phyloP scores from a whole-genome alignment of 2,113 vertebrate genomes.

The Melanerpes aurifrons region DNA sequence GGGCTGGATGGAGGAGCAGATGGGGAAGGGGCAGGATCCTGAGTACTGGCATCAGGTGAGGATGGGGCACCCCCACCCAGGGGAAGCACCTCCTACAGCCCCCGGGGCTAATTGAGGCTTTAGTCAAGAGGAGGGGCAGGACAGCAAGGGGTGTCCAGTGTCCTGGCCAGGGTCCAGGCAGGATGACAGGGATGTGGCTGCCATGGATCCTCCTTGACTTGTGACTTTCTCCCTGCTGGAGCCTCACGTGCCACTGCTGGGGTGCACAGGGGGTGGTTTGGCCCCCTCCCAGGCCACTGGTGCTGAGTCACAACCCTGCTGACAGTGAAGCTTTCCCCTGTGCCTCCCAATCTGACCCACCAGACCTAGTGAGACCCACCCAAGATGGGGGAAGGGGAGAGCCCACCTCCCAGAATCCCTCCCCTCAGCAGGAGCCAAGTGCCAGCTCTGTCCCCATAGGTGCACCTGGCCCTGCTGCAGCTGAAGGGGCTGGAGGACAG shows the following conservation, averaged over 20 bases:
- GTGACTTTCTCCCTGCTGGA: background rate
- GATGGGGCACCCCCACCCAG: background rate
- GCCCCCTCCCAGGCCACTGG: rapidly evolving
- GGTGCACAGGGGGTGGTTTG: background rate
- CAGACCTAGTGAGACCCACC: rapidly evolving
- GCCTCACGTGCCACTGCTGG: rapidly evolving
- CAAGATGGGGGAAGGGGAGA: background rate
- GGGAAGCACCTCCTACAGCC: rapidly evolving
- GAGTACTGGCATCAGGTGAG: constrained; percentile 94
- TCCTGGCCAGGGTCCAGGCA: background rate
- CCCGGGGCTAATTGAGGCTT: background rate
- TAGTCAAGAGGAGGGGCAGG: background rate
- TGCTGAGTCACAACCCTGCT: constrained; percentile 22
- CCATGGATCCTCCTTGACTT: background rate
- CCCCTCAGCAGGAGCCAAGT: rapidly evolving
- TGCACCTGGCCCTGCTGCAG: constrained; percentile 89
- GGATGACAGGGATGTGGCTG: background rate
- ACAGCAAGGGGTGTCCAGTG: rapidly evolving
- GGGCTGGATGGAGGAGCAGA: constrained; percentile 87
- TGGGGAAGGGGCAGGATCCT: constrained; percentile 56
- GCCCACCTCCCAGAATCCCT: rapidly evolving
- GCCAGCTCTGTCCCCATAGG: constrained; percentile 70
- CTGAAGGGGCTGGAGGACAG: constrained; percentile 93
- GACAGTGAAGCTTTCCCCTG: background rate
- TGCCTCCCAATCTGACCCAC: background rate